Evolutionary conservation across 2,113 vertebrate genomes (phyloP), one percentile per base, ranked within the genome.

Genomic region (Grammomys surdaster): DNA sequence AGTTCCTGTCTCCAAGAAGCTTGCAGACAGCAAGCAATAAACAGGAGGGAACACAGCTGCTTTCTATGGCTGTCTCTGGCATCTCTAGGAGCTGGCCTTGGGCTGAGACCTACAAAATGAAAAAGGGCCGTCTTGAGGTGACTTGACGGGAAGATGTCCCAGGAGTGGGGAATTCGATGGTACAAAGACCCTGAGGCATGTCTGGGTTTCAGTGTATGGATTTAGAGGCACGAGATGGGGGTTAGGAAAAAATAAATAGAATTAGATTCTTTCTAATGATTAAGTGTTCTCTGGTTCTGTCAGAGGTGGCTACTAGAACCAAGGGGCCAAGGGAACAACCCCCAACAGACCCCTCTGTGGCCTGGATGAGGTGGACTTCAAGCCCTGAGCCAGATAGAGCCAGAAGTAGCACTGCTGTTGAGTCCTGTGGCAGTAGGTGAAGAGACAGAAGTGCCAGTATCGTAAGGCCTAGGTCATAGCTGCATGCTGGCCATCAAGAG

Each of bases 111-210:
- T 89, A 10, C 72, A 88, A 75, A 51, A 31, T 72, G 28, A 69
- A 63, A 72, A 56, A 20, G 54, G 46, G 16, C 40, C 75, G 12
- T 69, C 24, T 4, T 4, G 9, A 88, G 54, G 60, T 24, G 24
- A 48, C 67, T 13, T 73, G 82, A 33, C 4, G 14, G 4, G 10
- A 70, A 70, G 20, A 7, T 73, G 14, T 58, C 91, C 56, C 73
- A 90, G 88, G 78, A 12, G 24, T 7, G 28, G 5, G 5, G 26
- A 54, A 0, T 36, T 26, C 10, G 14, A 43, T 40, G 3, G 31
- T 63, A 33, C 90, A 70, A 88, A 91, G 78, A 54, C 40, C 91
- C 89, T 60, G 86, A 81, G 89, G 51, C 16, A n/a, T 67, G 31
- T 36, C 85, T 14, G 4, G 40, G 46, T 65, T 65, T 60, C 4